Percentiles rank a stretch among this genome's conserved stretches.
Conservation (phyloP, 2,113 vertebrate genomes). For the Chloropsis hardwickii region DNA sequence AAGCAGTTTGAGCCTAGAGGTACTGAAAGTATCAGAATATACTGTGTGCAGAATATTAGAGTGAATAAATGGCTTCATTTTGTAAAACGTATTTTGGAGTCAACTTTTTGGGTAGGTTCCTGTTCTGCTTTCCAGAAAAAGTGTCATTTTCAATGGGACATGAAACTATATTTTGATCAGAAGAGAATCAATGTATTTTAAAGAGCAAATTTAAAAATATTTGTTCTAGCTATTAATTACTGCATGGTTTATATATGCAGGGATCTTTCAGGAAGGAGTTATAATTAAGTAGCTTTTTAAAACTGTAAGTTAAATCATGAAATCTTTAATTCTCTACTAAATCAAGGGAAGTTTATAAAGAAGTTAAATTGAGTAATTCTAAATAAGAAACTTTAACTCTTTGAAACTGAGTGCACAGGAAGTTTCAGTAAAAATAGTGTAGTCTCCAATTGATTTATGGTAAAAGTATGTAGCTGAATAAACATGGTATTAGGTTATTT, state of each 20-base stretch:
- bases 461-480: not conserved
- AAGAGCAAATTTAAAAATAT: not conserved
- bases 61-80: not conserved
- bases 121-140: not conserved
- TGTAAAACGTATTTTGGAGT: not conserved
- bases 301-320: not conserved
- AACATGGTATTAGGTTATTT: not conserved
- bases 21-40: not conserved
- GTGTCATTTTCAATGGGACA: not conserved
- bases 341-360: not conserved
- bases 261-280: not conserved
- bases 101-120: not conserved
- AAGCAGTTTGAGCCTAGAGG: constrained; percentile 12
- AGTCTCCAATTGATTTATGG: not conserved
- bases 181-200: not conserved
- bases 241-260: not conserved
- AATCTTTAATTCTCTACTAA: not conserved
- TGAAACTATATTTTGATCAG: not conserved
- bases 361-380: not conserved
- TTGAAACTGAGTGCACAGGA: not conserved
- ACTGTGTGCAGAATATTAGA: not conserved
- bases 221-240: not conserved
- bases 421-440: not conserved
- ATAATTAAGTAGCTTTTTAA: not conserved
- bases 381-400: not conserved